Conservation (phyloP, 2,888 invertebrate genomes). For the Andrena marginata region DNA sequence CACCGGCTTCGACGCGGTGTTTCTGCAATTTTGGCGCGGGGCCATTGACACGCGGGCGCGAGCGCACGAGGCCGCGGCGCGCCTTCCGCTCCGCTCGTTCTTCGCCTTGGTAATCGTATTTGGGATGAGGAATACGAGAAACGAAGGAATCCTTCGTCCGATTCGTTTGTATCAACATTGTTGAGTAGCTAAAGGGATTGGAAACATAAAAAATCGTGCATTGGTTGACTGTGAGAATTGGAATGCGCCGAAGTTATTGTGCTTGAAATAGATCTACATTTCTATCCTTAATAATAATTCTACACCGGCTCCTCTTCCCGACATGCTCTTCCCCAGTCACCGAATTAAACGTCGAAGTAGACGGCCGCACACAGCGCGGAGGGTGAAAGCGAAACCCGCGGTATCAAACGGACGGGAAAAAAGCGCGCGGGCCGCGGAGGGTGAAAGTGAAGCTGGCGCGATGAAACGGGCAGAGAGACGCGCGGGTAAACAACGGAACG, state of each 20-base stretch:
- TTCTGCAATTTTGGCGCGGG: conserved; percentile 77
- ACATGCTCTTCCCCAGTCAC: no score
- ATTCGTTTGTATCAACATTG: no score
- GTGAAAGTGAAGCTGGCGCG: conserved; percentile 43
- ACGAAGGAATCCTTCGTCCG: no score
- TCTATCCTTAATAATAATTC: no score
- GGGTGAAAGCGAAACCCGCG: neutral
- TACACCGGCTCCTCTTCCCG: no score
- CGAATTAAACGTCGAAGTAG: no score
- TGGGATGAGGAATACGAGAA: neutral
- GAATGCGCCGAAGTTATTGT: no score
- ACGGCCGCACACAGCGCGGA: no score
- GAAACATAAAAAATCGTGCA: neutral
- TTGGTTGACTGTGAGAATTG: no score
- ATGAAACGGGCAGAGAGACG: conserved; percentile 18
- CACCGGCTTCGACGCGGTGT: conserved; percentile 70
- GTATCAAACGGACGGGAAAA: neutral
- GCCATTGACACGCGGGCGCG: conserved; percentile 71
- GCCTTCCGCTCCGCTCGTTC: conserved; percentile 21
- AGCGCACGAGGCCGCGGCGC: conserved; percentile 25
- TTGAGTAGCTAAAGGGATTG: no score
- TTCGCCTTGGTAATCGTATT: neutral
- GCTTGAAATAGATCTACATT: no score
- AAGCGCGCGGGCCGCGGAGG: neutral
- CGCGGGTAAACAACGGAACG: conserved; percentile 27